Evolutionary conservation across 1,140 invertebrate species (phyloP), one percentile per base, ranked within the genome.

Genomic region (Aphis gossypii): DNA sequence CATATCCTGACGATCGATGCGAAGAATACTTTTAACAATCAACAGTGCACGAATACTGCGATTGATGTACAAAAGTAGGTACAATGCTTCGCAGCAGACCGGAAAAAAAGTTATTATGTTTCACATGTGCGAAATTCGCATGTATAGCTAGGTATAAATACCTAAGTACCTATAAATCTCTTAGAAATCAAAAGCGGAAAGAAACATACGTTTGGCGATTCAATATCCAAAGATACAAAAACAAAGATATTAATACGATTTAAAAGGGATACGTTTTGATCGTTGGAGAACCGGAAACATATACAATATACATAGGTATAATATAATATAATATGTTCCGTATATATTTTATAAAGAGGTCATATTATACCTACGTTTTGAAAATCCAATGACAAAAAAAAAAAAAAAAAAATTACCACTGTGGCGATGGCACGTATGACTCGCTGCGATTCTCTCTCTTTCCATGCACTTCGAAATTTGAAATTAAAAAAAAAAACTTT

Each of bases 401-500:
- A 38, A 56, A 35, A 54, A 86, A n/a, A n/a, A n/a, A 56, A 54
- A 54, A 56, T 21, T 54, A 38, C 14, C 11, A 9, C 8, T 21
- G 30, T 21, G 1, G 30, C n/a, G 9, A 88, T 8, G 21, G 51
- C 9, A 23, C 4, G n/a, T 87, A 86, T 46, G 21, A 14, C 60
- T 5, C 60, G 60, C 14, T n/a, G 48, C 18, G 51, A 54, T 54
- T 38, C 23, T 54, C 48, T 21, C n/a, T 56, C 41, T 48, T 87
- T 38, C 7, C 23, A 9, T 25, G 9, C 35, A 23, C 35, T 88
- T 54, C n/a, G 20, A 89, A 89, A 56, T 68, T 44, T 5, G 18
- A 90, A 90, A 60, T 90, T 60, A 90, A 60, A 60, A 90, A 90
- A 90, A 90, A 90, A 60, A 68, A 68, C 54, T 90, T 90, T 60